Base-by-base conservation (phyloP, 2,888 invertebrate genomes). In the Dolichopus griseipennis region DNA sequence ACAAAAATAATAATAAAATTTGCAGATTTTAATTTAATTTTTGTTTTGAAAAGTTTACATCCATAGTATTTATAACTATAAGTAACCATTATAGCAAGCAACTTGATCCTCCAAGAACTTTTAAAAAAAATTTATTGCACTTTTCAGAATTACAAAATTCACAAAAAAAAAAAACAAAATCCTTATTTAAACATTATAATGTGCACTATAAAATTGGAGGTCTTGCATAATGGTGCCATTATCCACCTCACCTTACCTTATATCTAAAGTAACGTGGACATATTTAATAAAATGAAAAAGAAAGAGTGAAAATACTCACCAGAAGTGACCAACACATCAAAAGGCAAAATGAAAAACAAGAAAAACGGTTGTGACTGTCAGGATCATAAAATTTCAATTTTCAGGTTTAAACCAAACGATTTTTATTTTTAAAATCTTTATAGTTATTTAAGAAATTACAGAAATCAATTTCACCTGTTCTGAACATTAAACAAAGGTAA, bases 401-500 rank as follows among this genome's bases (percentile, higher is more conserved):
- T 52, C 52, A 62, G 52, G 63, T 15, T 61, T 21, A 61, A 61
- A 61, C 3, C 9, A 63, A 27, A 33, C 20, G 21, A 62, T 20
- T 62, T 6, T 62, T 62, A 12, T 62, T 62, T 62, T 62, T 21
- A 12, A 62, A 21, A 62, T 62, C 21, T 21, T 22, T 64, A 33
- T 33, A 64, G 34, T n/a, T 15, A 9, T 34, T 64, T 10, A 20
- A 37, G 33, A 64, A 64, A 64, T 64, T 15, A n/a, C 33, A 64
- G 22, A 64, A 64, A 64, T 64, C 64, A 64, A 64, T 64, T 64
- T 64, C 64, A 64, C 64, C 64, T 64, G 64, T n/a, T 34, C 37
- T 34, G 33, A 6, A 52, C 52, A 18, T 52, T 52, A 52, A 52
- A 27, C 27, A 27, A 41, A 52, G 9, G 5, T 52, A 15, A 52